Conservation (phyloP, 2,797 vertebrate genomes). For the Poeciliopsis turneri region DNA sequence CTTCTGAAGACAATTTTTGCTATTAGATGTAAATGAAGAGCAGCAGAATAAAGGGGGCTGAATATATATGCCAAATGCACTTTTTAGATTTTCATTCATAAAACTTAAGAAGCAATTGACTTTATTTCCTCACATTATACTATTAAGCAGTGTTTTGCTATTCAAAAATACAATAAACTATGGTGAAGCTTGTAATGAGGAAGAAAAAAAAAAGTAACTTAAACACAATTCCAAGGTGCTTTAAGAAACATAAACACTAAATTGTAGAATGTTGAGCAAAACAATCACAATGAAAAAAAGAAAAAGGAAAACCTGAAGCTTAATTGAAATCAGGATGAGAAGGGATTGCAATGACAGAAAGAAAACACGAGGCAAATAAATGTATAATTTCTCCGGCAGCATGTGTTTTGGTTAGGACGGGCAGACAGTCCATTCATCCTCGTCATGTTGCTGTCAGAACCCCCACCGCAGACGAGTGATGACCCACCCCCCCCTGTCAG, state of each 20-base stretch:
- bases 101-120: not conserved
- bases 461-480: conserved; percentile 75
- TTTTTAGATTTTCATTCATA: not conserved
- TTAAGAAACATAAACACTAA: not conserved
- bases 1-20: not conserved
- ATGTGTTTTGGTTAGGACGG: conserved; percentile 54
- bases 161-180: not conserved
- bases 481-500: conserved; percentile 69
- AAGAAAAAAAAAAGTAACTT: not conserved
- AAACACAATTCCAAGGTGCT: not conserved
- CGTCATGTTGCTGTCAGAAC: conserved; percentile 81
- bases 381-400: conserved; percentile 51
- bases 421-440: conserved; percentile 74
- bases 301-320: not conserved
- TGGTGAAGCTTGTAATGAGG: not conserved
- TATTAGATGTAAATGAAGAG: not conserved
- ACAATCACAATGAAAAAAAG: not conserved
- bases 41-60: not conserved
- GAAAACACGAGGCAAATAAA: conserved; percentile 58
- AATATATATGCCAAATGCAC: not conserved
- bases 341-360: conserved; percentile 37
- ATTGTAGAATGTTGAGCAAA: not conserved
- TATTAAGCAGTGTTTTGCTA: not conserved
- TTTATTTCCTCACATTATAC: not conserved
- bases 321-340: conserved; percentile 14